Evolutionary conservation across 2,888 invertebrate species (phyloP).

Genomic region (Formica aserva): DNA sequence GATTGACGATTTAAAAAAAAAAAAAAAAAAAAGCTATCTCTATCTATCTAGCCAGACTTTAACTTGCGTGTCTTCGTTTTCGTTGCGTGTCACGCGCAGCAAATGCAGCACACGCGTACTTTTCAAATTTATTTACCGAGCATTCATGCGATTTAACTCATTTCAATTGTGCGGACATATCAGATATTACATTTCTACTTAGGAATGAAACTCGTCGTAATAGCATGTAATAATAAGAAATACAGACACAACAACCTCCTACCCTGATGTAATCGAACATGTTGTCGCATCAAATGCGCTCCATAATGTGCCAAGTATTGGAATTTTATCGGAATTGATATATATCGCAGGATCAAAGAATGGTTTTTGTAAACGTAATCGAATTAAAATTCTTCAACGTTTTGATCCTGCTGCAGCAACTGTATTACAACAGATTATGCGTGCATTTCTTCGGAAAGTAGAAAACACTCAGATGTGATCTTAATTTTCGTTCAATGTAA

Average conservation of each 20-base stretch:
- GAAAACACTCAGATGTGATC: neutral
- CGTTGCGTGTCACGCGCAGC: neutral
- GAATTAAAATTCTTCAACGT: neutral
- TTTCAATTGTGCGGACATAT: conserved; percentile 53
- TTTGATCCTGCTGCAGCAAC: neutral
- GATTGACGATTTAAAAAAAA: neutral
- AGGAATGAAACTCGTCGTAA: conserved; percentile 69
- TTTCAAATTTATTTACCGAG: conserved; percentile 21
- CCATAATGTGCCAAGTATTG: neutral
- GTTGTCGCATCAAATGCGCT: conserved; percentile 32
- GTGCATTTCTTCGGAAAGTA: neutral
- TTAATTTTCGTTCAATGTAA: neutral
- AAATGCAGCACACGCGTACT: neutral
- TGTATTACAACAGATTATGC: neutral
- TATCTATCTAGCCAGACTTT: neutral
- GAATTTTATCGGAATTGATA: neutral
- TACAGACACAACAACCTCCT: conserved; percentile 28
- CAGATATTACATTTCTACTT: conserved; percentile 64
- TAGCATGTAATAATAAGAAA: conserved; percentile 23
- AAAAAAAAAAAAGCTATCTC: neutral
- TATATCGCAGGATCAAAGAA: neutral
- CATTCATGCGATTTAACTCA: conserved; percentile 19
- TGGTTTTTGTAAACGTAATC: neutral
- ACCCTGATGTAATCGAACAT: conserved; percentile 25
- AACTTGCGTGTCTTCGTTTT: neutral